These are phyloP conservation scores for Galeopsomyia nigrocyanea DNA, from an alignment of 2,888 invertebrate species.

Conservation along the genomic window DNA sequence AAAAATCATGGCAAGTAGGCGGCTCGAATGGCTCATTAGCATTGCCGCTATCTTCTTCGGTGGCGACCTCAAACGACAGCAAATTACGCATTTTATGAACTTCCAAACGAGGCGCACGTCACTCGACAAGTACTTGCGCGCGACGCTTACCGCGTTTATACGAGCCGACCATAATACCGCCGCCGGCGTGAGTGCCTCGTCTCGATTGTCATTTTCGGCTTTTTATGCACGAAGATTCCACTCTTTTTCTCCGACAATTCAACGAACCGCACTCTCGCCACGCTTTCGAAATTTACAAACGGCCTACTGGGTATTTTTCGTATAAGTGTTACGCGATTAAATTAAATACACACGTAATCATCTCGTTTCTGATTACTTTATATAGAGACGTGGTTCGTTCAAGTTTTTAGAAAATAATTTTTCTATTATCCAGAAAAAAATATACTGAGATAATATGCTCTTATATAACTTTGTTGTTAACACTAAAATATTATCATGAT, in stretches of 20 bases:
- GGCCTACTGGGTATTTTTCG: constrained; percentile 29
- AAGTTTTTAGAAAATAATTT: no score
- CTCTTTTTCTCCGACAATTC: not conserved
- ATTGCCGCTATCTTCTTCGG: constrained; percentile 50
- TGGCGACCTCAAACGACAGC: constrained; percentile 42
- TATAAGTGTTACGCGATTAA: no score
- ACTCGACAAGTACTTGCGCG: constrained; percentile 50
- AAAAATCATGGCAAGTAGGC: not conserved
- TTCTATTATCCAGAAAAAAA: no score
- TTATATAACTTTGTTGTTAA: no score
- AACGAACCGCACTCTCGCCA: constrained; percentile 2
- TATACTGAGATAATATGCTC: no score
- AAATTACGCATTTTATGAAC: constrained; percentile 57
- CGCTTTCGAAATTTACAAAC: constrained; percentile 21
- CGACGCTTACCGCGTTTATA: constrained; percentile 22
- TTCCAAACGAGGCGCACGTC: constrained; percentile 52
- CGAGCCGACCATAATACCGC: not conserved
- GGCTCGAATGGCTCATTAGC: constrained; percentile 52
- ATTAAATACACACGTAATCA: no score
- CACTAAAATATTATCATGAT: no score
- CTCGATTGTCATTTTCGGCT: constrained; percentile 16
- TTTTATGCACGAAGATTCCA: constrained; percentile 7
- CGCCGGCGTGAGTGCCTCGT: not conserved
- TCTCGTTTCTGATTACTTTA: no score
- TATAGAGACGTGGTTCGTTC: no score